These are phyloP conservation scores for Manis crassicaudata DNA, from an alignment of 2,797 vertebrate genomes.

Conservation along the genomic window DNA sequence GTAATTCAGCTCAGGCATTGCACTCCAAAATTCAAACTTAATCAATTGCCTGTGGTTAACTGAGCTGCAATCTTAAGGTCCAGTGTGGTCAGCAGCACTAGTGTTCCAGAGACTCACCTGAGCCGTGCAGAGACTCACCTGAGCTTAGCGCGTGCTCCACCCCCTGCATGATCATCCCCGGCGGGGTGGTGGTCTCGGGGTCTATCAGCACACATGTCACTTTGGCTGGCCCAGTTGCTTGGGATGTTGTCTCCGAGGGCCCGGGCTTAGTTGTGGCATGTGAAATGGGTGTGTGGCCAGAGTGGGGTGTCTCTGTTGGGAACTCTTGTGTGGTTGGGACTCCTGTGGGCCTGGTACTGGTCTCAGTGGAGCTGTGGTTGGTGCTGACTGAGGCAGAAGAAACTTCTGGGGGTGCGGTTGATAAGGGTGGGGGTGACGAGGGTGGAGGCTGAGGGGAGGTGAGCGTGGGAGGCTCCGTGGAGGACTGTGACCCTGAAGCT, in stretches of 20 bases:
- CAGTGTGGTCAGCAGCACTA: fast-evolving
- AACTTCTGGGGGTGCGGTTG: background rate
- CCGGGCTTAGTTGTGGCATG: background rate
- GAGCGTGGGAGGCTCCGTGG: background rate
- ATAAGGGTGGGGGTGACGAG: background rate
- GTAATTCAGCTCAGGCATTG: background rate
- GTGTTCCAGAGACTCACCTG: background rate
- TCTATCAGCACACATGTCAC: background rate
- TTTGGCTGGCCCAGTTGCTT: conserved; percentile 3
- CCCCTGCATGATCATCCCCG: conserved; percentile 68
- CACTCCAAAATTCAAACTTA: background rate
- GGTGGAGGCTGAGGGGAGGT: background rate
- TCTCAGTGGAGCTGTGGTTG: background rate
- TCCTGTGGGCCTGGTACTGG: background rate
- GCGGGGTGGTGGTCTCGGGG: conserved; percentile 38
- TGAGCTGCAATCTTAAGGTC: background rate
- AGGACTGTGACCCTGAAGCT: background rate
- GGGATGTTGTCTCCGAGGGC: conserved; percentile 22
- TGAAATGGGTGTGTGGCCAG: background rate
- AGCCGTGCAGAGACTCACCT: conserved; percentile 68
- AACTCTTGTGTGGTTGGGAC: background rate
- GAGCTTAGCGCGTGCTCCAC: conserved; percentile 77
- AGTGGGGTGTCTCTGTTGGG: background rate
- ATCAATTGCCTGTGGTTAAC: background rate
- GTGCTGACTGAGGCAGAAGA: background rate